A percentile compares a stretch with the other conserved stretches of the same genome.
Conservation (phyloP, 2,113 vertebrate genomes). For the Rhineura floridana region DNA sequence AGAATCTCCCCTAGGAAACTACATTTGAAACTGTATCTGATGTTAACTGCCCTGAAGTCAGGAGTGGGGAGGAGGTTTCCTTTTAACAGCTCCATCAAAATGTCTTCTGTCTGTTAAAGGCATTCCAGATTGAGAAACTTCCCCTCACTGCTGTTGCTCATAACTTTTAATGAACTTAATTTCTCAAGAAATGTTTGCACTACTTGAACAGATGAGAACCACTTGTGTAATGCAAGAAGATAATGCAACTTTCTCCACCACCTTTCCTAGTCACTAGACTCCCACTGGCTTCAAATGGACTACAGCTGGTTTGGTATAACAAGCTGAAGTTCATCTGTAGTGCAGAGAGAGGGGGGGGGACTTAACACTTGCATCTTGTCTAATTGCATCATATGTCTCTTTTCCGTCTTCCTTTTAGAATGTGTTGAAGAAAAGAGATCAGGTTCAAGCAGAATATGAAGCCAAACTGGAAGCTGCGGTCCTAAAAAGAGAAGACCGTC, state of each 20-base stretch:
- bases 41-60: too few species aligned
- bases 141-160: neutral
- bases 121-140: too few species aligned
- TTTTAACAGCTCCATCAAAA: too few species aligned
- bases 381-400: neutral
- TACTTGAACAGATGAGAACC: neutral
- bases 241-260: too few species aligned
- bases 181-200: neutral
- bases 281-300: neutral
- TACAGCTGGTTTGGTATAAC: neutral
- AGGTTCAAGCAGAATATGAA: constrained; percentile 96
- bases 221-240: neutral
- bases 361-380: neutral
- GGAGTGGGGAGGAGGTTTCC: too few species aligned
- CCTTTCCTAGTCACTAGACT: neutral
- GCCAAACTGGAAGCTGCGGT: constrained; percentile 90
- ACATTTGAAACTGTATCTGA: too few species aligned
- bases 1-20: too few species aligned
- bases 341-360: neutral
- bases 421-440: constrained; percentile 95
- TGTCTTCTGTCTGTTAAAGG: neutral
- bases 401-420: constrained; percentile 76
- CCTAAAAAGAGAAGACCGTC: constrained; percentile 89
- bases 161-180: neutral
- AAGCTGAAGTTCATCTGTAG: neutral